Evolutionary conservation across 2,113 vertebrate genomes (phyloP), one percentile per base, ranked within the genome.

Genomic region (Meles meles): DNA sequence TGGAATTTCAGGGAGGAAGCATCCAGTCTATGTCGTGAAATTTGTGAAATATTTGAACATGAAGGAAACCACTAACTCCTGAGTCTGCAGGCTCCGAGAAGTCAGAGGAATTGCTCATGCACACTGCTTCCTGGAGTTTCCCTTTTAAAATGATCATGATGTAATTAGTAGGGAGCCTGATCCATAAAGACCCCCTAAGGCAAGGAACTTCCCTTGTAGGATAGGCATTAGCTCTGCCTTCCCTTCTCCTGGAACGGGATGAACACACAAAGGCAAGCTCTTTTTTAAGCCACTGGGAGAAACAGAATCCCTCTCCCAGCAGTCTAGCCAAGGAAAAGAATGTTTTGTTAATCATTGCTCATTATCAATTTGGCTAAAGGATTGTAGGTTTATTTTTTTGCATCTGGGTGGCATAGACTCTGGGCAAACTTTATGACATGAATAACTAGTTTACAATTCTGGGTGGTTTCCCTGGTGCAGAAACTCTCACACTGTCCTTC

Each of bases 361-460:
- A 79, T 69, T 97, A 97, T 97, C 88, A 94, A 39, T 94, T 95
- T 93, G 39, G 94, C 96, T 88, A 90, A 94, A 97, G 91, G 88
- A 92, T n/a, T 57, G 57, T 25, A 13, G 27, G 42, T 42, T 39
- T 67, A 10, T 76, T 34, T 86, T n/a, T 92, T 87, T 85, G 84
- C 88, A 89, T 10, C 87, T 96, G 88, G 90, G 47, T 84, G 87
- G 71, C 52, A 94, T 21, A 77, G 59, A 71, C 76, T 88, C 63
- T 23, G 23, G 71, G 84, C 31, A 96, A 55, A 90, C 88, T 93
- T 93, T 96, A 67, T 97, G 39, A 92, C 59, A 90, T 1, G 17
- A 93, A 69, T 3, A 97, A 44, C 37, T 83, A 11, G 42, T n/a
- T 95, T 59, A 84, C 13, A 82, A 44, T 95, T 84, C 86, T 93